phyloP scores from a whole-genome alignment of 2,113 vertebrate genomes.

The Microcebus murinus region DNA sequence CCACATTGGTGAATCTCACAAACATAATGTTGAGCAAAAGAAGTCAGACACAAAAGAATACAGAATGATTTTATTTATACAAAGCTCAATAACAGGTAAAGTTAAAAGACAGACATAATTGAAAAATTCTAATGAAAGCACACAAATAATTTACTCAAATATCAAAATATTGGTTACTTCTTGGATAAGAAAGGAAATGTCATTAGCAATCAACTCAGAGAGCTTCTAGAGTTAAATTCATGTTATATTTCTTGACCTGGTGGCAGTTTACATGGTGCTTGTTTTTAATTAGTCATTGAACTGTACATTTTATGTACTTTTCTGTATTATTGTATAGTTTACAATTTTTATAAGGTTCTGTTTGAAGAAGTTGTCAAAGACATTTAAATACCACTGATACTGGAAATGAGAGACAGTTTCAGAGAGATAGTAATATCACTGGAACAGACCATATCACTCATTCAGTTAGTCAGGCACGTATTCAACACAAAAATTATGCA shows the following conservation, averaged over 20 bases:
- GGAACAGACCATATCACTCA: neutral
- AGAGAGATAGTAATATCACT: neutral
- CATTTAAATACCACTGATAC: neutral
- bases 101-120: neutral
- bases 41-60: neutral
- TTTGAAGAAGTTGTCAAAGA: neutral
- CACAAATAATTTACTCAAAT: constrained; percentile 1
- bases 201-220: neutral
- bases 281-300: neutral
- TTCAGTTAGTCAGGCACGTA: neutral
- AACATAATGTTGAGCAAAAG: neutral
- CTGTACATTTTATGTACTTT: neutral
- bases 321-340: neutral
- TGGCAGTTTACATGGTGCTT: neutral
- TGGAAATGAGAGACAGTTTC: neutral
- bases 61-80: neutral
- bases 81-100: neutral
- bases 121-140: neutral
- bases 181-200: neutral
- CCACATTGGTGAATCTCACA: neutral
- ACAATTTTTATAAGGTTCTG: neutral
- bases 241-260: neutral
- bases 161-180: neutral
- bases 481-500: neutral
- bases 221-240: neutral